Percentiles rank a stretch among this genome's conserved stretches.
Conservation (phyloP, 2,888 invertebrate genomes). For the Drosophila flavopinicola region DNA sequence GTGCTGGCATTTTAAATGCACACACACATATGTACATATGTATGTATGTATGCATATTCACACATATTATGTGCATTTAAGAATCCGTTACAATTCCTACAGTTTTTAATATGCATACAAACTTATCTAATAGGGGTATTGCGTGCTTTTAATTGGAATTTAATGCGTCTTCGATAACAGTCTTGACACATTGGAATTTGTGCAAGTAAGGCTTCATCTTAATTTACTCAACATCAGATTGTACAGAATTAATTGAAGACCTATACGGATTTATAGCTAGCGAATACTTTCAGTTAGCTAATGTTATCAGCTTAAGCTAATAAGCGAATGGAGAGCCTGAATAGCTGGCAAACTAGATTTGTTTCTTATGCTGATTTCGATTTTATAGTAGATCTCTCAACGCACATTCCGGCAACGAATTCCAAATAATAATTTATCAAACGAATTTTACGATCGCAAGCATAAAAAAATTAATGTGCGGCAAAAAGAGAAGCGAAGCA, state of each 20-base stretch:
- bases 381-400: slow-evolving; percentile 19
- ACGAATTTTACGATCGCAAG: slow-evolving; percentile 72
- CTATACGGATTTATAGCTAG: not conserved
- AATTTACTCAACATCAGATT: not conserved
- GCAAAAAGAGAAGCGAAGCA: slow-evolving; percentile 19
- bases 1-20: no score
- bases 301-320: not conserved
- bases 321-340: not conserved
- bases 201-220: no score
- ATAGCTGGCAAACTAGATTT: slow-evolving; percentile 18
- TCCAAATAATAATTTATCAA: slow-evolving; percentile 82
- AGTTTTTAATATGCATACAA: no score
- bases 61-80: not conserved
- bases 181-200: no score
- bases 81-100: no score
- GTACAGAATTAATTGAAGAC: not conserved
- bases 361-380: slow-evolving; percentile 31
- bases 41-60: not conserved
- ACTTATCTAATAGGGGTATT: no score
- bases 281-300: not conserved
- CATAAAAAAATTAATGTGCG: slow-evolving; percentile 77
- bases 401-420: slow-evolving; percentile 39
- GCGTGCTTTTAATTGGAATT: no score
- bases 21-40: not conserved
- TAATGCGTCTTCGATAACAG: no score